Percentiles rank a stretch among this genome's conserved stretches.
phyloP scores from a whole-genome alignment of 2,797 vertebrate genomes.

The Picus viridis region DNA sequence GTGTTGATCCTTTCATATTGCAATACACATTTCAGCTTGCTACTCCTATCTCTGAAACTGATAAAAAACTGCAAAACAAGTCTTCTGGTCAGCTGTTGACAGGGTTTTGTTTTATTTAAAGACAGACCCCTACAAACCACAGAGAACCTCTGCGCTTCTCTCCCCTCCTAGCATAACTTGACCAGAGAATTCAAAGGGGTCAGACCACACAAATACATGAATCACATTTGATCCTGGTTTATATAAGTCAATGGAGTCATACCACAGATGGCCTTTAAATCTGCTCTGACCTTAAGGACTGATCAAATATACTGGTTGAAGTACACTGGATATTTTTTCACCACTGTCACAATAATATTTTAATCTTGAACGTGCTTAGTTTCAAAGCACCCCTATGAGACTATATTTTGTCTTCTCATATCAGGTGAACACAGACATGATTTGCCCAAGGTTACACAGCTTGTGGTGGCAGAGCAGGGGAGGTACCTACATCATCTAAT shows the following conservation, averaged over 20 bases:
- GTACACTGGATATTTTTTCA: background rate
- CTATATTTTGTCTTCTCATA: background rate
- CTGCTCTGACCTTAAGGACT: conserved; percentile 25
- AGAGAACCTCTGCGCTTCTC: background rate
- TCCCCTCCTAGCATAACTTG: conserved; percentile 36
- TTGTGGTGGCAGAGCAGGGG: background rate
- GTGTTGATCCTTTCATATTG: background rate
- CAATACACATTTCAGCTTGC: background rate
- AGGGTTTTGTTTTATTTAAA: conserved; percentile 38
- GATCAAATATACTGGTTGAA: conserved; percentile 33
- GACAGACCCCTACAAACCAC: conserved; percentile 33
- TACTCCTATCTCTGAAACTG: background rate
- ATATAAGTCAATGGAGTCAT: conserved; percentile 6
- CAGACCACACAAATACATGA: conserved; percentile 57
- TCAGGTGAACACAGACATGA: background rate
- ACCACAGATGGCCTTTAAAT: conserved; percentile 63
- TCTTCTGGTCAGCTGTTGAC: background rate
- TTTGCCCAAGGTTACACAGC: background rate
- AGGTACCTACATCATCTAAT: background rate
- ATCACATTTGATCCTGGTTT: conserved; percentile 34
- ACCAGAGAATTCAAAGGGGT: conserved; percentile 46
- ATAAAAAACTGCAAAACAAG: background rate
- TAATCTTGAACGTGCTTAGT: background rate
- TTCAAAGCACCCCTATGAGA: conserved; percentile 13
- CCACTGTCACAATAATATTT: conserved; percentile 8